Percentiles rank a stretch among this genome's conserved stretches.
phyloP scores from a whole-genome alignment of 1,140 invertebrate genomes.

The Rhopalosiphum padi region DNA sequence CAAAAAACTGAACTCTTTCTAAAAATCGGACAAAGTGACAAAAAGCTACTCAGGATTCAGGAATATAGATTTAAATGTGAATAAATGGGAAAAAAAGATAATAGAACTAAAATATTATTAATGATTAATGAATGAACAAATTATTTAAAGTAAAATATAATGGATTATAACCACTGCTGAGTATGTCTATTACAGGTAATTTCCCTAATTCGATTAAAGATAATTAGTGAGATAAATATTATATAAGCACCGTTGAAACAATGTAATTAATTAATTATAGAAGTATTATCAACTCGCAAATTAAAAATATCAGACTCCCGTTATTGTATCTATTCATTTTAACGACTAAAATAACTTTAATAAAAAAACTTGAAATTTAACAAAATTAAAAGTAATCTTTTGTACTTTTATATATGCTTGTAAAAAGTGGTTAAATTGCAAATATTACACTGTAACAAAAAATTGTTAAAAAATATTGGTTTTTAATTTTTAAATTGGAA shows the following conservation, averaged over 20 bases:
- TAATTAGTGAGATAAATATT: background rate
- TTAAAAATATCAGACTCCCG: background rate
- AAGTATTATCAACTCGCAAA: background rate
- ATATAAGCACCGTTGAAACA: background rate
- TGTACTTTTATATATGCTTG: background rate
- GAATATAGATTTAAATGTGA: background rate
- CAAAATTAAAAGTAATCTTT: background rate
- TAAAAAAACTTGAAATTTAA: background rate
- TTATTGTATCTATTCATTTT: background rate
- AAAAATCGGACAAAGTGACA: background rate
- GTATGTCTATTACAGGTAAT: background rate
- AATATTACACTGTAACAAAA: background rate
- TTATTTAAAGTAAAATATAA: background rate
- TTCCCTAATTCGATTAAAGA: background rate
- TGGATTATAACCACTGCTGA: background rate
- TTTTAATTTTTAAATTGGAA: background rate
- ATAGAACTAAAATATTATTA: background rate
- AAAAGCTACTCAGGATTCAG: background rate
- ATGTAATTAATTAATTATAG: background rate
- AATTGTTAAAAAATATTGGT: background rate
- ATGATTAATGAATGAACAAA: background rate
- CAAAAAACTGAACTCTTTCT: background rate
- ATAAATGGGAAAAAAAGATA: background rate
- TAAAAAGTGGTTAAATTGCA: background rate
- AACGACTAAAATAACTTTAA: background rate